Conservation (phyloP, 1,140 invertebrate genomes). For the Diachasma alloeum region DNA sequence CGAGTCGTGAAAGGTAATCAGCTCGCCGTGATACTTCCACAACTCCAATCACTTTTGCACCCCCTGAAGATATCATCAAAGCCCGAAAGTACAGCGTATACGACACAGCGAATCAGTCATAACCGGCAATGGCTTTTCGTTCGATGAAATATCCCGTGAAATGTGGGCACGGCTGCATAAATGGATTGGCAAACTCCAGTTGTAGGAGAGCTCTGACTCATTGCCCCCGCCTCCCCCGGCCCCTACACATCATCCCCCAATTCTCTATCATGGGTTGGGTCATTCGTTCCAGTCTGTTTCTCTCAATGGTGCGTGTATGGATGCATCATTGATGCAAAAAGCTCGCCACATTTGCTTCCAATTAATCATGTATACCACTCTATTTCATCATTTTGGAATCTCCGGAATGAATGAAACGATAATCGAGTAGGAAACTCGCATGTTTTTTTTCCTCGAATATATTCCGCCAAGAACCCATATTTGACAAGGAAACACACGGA, state of each 20-base stretch:
- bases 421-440: too few relatives aligned
- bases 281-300: conserved; percentile 22
- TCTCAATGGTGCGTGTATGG: conserved; percentile 23
- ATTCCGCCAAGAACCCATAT: too few relatives aligned
- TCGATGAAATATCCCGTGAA: conserved; percentile 49
- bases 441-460: too few relatives aligned
- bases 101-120: background rate
- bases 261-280: background rate
- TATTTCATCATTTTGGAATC: background rate
- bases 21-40: too few relatives aligned
- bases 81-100: too few relatives aligned
- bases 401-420: background rate
- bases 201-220: conserved; percentile 6
- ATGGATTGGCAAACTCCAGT: conserved; percentile 44
- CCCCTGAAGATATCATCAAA: too few relatives aligned
- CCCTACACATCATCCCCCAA: background rate
- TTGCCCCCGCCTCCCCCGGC: background rate
- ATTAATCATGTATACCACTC: background rate
- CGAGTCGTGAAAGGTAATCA: too few relatives aligned
- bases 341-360: background rate
- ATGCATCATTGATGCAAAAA: conserved; percentile 6
- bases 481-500: too few relatives aligned
- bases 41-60: too few relatives aligned
- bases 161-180: conserved; percentile 43
- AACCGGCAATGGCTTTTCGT: conserved; percentile 30